Evolutionary conservation across 2,888 invertebrate genomes (phyloP).

Genomic region (Heliconius charithonia): DNA sequence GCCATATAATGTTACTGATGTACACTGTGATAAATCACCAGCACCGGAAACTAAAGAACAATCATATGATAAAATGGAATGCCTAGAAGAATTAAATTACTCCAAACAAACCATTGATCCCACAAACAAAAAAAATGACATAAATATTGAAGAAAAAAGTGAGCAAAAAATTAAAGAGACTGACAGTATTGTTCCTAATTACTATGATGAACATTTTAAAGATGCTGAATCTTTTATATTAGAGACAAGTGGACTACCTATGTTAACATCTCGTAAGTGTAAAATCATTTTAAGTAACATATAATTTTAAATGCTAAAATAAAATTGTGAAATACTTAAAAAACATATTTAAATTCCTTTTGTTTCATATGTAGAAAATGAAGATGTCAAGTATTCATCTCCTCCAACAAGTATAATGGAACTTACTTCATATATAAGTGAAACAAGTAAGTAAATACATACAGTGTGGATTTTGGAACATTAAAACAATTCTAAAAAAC

Average conservation of each 20-base stretch:
- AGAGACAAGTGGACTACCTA: slow-evolving; percentile 84
- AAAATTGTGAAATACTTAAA: background rate
- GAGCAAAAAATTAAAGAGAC: slow-evolving; percentile 62
- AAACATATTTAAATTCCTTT: slow-evolving; percentile 24
- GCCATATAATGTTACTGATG: slow-evolving; percentile 41
- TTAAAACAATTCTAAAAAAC: background rate
- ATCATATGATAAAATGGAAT: slow-evolving; percentile 58
- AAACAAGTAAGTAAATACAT: slow-evolving; percentile 70
- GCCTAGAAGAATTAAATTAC: slow-evolving; percentile 58
- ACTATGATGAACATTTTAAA: slow-evolving; percentile 87
- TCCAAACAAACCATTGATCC: slow-evolving; percentile 52
- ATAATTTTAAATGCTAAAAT: slow-evolving; percentile 7
- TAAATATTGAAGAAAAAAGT: slow-evolving; percentile 55
- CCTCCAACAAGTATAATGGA: slow-evolving; percentile 78
- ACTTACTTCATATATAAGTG: slow-evolving; percentile 78
- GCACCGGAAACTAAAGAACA: slow-evolving; percentile 51
- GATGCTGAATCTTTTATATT: slow-evolving; percentile 92
- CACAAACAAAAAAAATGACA: slow-evolving; percentile 53
- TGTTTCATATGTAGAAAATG: slow-evolving; percentile 64
- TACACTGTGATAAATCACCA: slow-evolving; percentile 46
- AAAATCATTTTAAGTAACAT: slow-evolving; percentile 5
- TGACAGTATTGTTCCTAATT: slow-evolving; percentile 67
- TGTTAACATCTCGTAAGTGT: slow-evolving; percentile 73
- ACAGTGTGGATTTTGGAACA: background rate
- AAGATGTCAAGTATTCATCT: slow-evolving; percentile 69